These are phyloP conservation scores for Nematostella vectensis DNA, from an alignment of 92 coral and sea anemone species.

Conservation along the genomic window DNA sequence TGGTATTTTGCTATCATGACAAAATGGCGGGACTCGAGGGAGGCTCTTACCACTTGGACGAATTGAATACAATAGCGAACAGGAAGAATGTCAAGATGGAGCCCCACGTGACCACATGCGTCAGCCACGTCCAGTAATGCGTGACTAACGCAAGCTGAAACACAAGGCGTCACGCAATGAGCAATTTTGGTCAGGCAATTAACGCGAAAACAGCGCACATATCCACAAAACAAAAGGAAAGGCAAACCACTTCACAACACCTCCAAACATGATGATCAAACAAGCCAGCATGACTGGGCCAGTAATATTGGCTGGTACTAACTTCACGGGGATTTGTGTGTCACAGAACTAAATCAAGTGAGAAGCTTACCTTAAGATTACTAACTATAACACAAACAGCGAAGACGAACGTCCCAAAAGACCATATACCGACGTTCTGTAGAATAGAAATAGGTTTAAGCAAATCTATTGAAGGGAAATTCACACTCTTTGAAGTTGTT, in stretches of 20 bases:
- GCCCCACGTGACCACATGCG: constrained; percentile 79
- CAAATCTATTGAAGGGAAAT: background rate
- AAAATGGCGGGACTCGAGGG: too few species aligned
- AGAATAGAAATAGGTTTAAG: constrained; percentile 1
- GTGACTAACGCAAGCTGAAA: constrained; percentile 79
- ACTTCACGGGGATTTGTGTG: too few species aligned
- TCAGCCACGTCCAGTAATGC: constrained; percentile 86
- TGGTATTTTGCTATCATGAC: too few species aligned
- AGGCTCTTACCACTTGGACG: constrained; percentile 76
- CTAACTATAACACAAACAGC: constrained; percentile 79
- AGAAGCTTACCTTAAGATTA: constrained; percentile 81
- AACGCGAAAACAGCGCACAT: constrained; percentile 1
- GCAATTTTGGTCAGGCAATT: background rate
- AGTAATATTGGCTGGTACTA: too few species aligned
- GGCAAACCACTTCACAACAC: too few species aligned
- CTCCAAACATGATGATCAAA: too few species aligned
- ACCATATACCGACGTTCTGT: constrained; percentile 87
- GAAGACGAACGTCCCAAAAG: constrained; percentile 84
- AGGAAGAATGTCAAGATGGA: constrained; percentile 69
- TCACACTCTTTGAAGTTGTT: too few species aligned
- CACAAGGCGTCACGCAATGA: background rate
- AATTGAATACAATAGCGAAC: constrained; percentile 53
- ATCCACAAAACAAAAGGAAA: background rate
- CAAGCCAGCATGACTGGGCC: too few species aligned
- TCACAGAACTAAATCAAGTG: too few species aligned